Conservation (phyloP, 2,888 invertebrate genomes). For the Molorchus minor region DNA sequence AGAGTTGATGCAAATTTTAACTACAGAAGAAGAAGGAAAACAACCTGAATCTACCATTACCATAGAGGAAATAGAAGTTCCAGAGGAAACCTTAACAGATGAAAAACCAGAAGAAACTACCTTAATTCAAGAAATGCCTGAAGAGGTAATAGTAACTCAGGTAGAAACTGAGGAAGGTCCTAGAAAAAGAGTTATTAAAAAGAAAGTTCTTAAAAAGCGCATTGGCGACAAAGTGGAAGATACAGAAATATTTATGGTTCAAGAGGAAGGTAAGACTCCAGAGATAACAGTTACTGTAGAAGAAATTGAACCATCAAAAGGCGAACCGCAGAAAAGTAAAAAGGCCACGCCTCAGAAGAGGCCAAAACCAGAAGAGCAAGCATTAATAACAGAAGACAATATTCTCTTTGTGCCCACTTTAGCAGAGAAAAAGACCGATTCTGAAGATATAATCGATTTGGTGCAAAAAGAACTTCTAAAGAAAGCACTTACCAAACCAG, state of each 20-base stretch:
- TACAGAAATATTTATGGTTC: slow-evolving; percentile 61
- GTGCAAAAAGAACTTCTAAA: slow-evolving; percentile 53
- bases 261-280: slow-evolving; percentile 58
- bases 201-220: slow-evolving; percentile 54
- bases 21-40: slow-evolving; percentile 40
- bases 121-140: slow-evolving; percentile 21
- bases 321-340: slow-evolving; percentile 32
- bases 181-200: slow-evolving; percentile 44
- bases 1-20: slow-evolving; percentile 57
- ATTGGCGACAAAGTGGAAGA: slow-evolving; percentile 53
- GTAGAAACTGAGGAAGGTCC: slow-evolving; percentile 45
- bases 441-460: slow-evolving; percentile 52
- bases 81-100: slow-evolving; percentile 50
- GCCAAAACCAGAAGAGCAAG: slow-evolving; percentile 42
- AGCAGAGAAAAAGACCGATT: slow-evolving; percentile 52
- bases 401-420: slow-evolving; percentile 51
- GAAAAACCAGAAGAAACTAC: slow-evolving; percentile 42
- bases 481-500: slow-evolving; percentile 48
- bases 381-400: slow-evolving; percentile 46
- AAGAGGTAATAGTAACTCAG: slow-evolving; percentile 45
- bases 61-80: slow-evolving; percentile 51
- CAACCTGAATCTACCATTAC: slow-evolving; percentile 53
- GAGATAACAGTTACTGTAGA: slow-evolving; percentile 59
- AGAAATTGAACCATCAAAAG: slow-evolving; percentile 38
- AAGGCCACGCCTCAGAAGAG: slow-evolving; percentile 36